These are phyloP conservation scores for Dufourea novaeangliae DNA, from an alignment of 1,140 invertebrate genomes.

Conservation along the genomic window DNA sequence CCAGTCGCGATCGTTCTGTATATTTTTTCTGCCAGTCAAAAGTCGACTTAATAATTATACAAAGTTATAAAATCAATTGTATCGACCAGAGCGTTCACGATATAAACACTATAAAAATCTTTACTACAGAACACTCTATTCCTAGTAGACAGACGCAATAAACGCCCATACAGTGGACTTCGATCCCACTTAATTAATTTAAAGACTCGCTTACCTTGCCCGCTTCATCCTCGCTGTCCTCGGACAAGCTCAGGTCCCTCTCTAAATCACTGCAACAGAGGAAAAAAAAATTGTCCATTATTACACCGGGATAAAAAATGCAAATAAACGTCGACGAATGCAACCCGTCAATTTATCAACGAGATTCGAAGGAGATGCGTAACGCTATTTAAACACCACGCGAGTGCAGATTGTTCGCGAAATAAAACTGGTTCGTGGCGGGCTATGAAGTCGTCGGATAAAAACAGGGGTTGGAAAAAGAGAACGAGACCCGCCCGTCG, in stretches of 20 bases:
- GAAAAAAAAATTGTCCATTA: background rate
- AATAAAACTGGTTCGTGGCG: too few species aligned
- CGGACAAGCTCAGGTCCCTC: slow-evolving; percentile 84
- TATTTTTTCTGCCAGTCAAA: background rate
- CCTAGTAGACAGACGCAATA: background rate
- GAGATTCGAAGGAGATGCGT: too few species aligned
- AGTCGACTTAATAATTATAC: background rate
- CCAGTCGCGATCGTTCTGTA: background rate
- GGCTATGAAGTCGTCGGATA: background rate
- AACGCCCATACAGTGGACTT: background rate
- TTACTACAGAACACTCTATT: background rate
- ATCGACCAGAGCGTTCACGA: background rate
- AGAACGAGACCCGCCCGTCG: background rate
- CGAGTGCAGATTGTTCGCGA: too few species aligned
- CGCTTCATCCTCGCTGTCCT: slow-evolving; percentile 83
- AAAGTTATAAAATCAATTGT: background rate
- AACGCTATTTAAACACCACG: too few species aligned
- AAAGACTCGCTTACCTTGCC: slow-evolving; percentile 57
- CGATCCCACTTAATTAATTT: background rate
- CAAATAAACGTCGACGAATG: too few species aligned
- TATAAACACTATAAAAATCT: background rate
- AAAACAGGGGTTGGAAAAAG: background rate
- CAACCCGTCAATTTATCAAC: too few species aligned
- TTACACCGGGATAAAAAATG: too few species aligned
- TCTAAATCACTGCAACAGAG: slow-evolving; percentile 81